Evolutionary conservation across 2,113 vertebrate species (phyloP), one percentile per base, ranked within the genome.

Genomic region (Lophius piscatorius): DNA sequence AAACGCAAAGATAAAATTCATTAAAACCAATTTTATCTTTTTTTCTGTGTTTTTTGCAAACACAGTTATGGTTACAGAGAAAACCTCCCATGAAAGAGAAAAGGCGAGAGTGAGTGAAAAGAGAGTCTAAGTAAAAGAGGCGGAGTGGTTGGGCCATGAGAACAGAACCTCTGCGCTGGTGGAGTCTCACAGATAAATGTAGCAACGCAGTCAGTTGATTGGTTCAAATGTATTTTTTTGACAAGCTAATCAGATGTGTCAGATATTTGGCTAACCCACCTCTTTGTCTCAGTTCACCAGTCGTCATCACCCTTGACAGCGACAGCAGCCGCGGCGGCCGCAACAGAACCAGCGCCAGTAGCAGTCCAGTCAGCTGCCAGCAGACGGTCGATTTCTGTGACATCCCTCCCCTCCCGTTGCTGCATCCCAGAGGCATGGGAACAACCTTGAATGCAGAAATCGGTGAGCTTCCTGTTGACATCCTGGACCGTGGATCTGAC

Each of bases 231-330:
- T 40, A 2, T 10, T 18, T 18, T 2, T 5, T 28, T 28, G 26
- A 28, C 26, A 4, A 28, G 8, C 26, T 5, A 8, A 4, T 5
- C 26, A 28, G 8, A 28, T 4, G 26, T 28, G 26, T 5, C 26
- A 28, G 26, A 28, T 28, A 28, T 5, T 28, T 8, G 26, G 4
- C 11, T 33, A 33, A 33, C 8, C 3, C 34, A 1, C 4, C 13
- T 23, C 3, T 55, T 2, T 39, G 13, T 33, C 16, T 18, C 72
- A 89, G 87, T 2, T 51, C 74, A 2, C 85, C 83, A 0, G 61
- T 82, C 3, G 67, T 89, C 76, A 89, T 89, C 74, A 89, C 87
- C 4, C 62, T 89, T 1, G 83, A 87, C 76, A 89, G 87, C 28
- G 80, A 87, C 61, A 83, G 76, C 47, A 78, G 71, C 65, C 48